Percentiles rank a stretch among this genome's conserved stretches.
Conservation (phyloP, 2,888 invertebrate species). For the Chrysomela aeneicollis region DNA sequence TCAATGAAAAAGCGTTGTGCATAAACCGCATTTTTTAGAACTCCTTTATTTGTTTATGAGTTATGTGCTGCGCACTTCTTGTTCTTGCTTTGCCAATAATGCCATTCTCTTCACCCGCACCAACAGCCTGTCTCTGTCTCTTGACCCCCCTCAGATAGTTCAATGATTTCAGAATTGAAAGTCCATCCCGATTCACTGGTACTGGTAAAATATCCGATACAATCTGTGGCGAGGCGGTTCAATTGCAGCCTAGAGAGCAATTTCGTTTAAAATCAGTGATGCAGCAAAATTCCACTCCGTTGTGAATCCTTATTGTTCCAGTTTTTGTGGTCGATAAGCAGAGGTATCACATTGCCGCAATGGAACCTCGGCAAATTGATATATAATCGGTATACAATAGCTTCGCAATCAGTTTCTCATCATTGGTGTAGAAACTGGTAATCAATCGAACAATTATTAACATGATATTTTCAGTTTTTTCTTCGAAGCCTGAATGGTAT, state of each 20-base stretch:
- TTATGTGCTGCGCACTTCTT: too few relatives aligned
- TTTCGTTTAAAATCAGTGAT: conserved; percentile 35
- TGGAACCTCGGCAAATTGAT: conserved; percentile 35
- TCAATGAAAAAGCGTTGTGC: too few relatives aligned
- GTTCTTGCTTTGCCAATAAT: too few relatives aligned
- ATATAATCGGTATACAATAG: conserved; percentile 27
- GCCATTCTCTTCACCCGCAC: neutral
- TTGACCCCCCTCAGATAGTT: neutral
- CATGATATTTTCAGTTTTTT: neutral
- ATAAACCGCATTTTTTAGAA: too few relatives aligned
- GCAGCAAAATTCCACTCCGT: conserved; percentile 35
- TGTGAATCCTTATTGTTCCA: conserved; percentile 36
- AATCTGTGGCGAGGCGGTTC: conserved; percentile 23
- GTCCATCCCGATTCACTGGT: conserved; percentile 24
- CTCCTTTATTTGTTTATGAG: too few relatives aligned
- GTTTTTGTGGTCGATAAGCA: conserved; percentile 35
- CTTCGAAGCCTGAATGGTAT: too few relatives aligned
- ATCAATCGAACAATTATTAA: neutral
- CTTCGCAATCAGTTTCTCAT: conserved; percentile 11
- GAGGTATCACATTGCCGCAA: conserved; percentile 30
- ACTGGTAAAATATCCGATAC: conserved; percentile 18
- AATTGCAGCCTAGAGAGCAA: conserved; percentile 34
- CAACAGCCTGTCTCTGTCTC: neutral
- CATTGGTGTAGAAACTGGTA: neutral
- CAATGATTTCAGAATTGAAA: conserved; percentile 10